phyloP scores from a whole-genome alignment of 2,113 vertebrate genomes.

The Oreotrochilus melanogaster region DNA sequence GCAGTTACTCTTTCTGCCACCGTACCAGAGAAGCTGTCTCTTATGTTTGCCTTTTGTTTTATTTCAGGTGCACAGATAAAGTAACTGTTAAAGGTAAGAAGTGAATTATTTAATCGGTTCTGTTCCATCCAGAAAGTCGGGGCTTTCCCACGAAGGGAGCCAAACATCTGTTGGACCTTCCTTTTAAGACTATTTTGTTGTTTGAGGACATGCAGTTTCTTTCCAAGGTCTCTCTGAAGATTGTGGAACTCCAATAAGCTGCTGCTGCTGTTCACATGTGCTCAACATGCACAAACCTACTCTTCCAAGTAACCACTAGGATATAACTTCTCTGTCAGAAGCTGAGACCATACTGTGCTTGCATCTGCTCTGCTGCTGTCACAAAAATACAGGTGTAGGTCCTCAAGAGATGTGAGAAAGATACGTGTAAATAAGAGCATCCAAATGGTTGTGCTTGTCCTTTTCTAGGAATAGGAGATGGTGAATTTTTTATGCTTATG shows the following conservation, averaged over 20 bases:
- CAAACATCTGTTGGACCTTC: background rate
- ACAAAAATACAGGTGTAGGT: background rate
- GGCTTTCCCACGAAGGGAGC: background rate
- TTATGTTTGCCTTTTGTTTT: conserved; percentile 14
- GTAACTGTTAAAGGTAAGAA: conserved; percentile 80
- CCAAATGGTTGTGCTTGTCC: background rate
- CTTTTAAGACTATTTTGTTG: background rate
- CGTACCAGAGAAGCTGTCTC: fast-evolving
- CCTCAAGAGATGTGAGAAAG: fast-evolving
- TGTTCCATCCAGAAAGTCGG: background rate
- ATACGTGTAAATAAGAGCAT: background rate
- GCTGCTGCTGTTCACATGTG: fast-evolving
- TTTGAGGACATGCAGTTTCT: background rate
- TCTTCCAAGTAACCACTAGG: background rate
- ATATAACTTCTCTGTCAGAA: fast-evolving
- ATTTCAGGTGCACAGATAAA: conserved; percentile 78
- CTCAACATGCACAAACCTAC: background rate
- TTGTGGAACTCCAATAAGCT: background rate
- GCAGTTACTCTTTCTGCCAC: background rate
- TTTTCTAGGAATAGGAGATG: background rate
- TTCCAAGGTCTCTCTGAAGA: background rate
- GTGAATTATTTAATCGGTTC: background rate
- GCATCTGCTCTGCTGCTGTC: background rate
- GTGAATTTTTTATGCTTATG: background rate
- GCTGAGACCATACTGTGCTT: fast-evolving